These are phyloP conservation scores for Drosophila dives DNA, from an alignment of 2,888 invertebrate genomes.

Conservation along the genomic window DNA sequence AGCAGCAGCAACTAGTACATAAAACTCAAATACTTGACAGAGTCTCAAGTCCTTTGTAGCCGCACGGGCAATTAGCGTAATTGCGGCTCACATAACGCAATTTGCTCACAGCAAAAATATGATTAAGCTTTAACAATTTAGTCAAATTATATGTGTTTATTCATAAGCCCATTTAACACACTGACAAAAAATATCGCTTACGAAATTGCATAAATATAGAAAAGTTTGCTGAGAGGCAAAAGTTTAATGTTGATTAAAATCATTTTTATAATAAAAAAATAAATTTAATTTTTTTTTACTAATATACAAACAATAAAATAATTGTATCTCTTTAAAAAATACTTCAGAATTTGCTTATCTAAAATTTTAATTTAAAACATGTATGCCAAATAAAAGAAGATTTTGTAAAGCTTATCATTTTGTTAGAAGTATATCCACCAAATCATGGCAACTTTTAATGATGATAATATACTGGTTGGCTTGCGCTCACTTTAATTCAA, in stretches of 20 bases:
- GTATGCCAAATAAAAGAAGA: neutral
- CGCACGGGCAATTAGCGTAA: conserved; percentile 66
- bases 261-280: neutral
- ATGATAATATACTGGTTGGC: conserved; percentile 1
- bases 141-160: neutral
- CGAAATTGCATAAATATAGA: neutral
- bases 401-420: too few relatives aligned
- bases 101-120: neutral
- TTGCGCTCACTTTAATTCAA: neutral
- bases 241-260: neutral
- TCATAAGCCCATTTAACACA: neutral
- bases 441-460: neutral
- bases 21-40: conserved; percentile 38
- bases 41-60: conserved; percentile 39
- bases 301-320: neutral
- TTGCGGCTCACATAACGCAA: conserved; percentile 46
- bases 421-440: neutral
- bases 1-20: conserved; percentile 6
- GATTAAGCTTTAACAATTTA: neutral
- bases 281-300: neutral
- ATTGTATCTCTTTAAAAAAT: neutral
- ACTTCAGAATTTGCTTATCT: neutral
- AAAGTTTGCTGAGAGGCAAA: neutral
- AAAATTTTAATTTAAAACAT: neutral
- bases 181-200: neutral